Conservation (phyloP, 1,140 invertebrate genomes). For the Grapholita molesta region DNA sequence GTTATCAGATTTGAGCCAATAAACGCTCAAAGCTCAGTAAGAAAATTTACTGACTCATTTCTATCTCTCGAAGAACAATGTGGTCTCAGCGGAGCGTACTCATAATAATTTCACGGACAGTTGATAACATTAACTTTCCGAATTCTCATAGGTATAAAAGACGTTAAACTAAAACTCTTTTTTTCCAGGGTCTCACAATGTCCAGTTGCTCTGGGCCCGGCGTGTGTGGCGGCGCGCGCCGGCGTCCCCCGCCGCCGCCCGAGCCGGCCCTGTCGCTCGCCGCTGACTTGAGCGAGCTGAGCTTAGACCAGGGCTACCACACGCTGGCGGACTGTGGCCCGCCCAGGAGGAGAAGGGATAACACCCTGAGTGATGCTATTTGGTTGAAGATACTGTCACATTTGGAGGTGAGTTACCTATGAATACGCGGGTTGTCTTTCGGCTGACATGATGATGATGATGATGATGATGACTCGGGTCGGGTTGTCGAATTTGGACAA, state of each 20-base stretch:
- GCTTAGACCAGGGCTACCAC: constrained; percentile 87
- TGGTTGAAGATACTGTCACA: constrained; percentile 64
- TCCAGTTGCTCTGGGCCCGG: constrained; percentile 66
- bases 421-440: no score
- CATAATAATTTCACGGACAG: no score
- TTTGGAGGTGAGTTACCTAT: constrained; percentile 53
- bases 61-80: no score
- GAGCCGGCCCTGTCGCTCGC: constrained; percentile 60
- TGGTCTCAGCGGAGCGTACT: no score
- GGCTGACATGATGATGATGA: no score
- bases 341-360: constrained; percentile 51
- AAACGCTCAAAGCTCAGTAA: no score
- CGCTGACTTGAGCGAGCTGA: constrained; percentile 76
- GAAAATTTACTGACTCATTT: no score
- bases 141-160: no score
- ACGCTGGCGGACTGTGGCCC: constrained; percentile 81
- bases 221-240: constrained; percentile 58
- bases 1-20: no score
- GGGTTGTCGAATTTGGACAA: no score
- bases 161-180: not conserved
- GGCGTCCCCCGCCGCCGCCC: constrained; percentile 61
- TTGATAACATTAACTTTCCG: no score
- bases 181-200: constrained; percentile 55
- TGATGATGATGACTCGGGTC: no score
- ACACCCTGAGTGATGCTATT: constrained; percentile 57